phyloP scores from a whole-genome alignment of 2,888 invertebrate species.

The Epiblema foenella region DNA sequence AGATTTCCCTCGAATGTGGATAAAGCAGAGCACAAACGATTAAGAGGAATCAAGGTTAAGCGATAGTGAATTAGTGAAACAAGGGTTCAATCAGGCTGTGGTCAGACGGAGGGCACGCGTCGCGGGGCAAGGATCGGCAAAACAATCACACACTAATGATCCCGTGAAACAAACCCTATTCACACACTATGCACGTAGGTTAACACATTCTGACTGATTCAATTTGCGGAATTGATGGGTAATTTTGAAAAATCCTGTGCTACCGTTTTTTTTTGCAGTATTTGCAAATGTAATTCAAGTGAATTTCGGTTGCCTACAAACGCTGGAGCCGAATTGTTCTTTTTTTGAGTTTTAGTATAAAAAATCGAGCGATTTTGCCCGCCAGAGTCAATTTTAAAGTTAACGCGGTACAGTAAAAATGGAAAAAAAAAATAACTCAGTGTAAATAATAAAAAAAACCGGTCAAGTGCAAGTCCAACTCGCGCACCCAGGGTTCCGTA shows the following conservation, averaged over 20 bases:
- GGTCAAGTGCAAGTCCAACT: too few relatives aligned
- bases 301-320: neutral
- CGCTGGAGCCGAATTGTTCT: too few relatives aligned
- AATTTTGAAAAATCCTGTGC: conserved; percentile 21
- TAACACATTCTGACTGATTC: conserved; percentile 33
- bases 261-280: neutral
- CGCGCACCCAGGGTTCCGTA: too few relatives aligned
- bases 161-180: conserved; percentile 48
- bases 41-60: conserved; percentile 45
- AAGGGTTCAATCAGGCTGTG: conserved; percentile 79
- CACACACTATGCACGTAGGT: conserved; percentile 48
- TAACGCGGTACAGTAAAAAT: too few relatives aligned
- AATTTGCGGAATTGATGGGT: conserved; percentile 30
- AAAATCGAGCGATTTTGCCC: too few relatives aligned
- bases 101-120: conserved; percentile 60
- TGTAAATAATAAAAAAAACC: too few relatives aligned
- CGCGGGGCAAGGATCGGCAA: conserved; percentile 58
- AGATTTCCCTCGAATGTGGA: neutral
- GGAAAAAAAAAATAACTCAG: too few relatives aligned
- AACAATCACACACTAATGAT: conserved; percentile 78
- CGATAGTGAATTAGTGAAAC: conserved; percentile 63
- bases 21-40: conserved; percentile 32
- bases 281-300: too few relatives aligned
- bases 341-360: too few relatives aligned
- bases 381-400: too few relatives aligned